Conservation (phyloP, 2,888 invertebrate species). For the Sipha maydis region DNA sequence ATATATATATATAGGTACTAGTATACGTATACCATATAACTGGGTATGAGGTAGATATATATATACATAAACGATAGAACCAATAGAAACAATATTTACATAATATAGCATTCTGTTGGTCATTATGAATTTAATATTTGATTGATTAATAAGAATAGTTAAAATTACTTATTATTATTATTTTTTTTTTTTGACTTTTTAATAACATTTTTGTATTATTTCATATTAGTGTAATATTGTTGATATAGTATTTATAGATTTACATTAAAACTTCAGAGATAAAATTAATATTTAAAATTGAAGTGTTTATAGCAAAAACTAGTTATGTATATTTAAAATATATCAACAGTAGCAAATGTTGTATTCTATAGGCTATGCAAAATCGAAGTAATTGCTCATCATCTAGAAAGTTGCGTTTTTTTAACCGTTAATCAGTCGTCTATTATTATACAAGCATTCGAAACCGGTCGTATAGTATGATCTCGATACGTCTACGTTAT, state of each 20-base stretch:
- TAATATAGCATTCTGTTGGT: too few species aligned
- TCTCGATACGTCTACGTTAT: constrained; percentile 41
- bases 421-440: constrained; percentile 46
- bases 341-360: constrained; percentile 16
- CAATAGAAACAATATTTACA: too few species aligned
- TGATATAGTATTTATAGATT: neutral
- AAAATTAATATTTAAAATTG: neutral
- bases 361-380: constrained; percentile 15
- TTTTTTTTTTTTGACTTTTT: too few species aligned
- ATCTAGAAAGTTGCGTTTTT: constrained; percentile 48
- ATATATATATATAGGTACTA: too few species aligned
- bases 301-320: neutral
- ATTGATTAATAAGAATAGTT: too few species aligned
- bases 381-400: constrained; percentile 41
- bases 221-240: too few species aligned
- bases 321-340: neutral
- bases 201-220: too few species aligned
- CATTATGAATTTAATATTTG: too few species aligned
- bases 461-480: constrained; percentile 39
- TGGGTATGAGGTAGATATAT: too few species aligned
- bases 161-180: too few species aligned
- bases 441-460: constrained; percentile 37
- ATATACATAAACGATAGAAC: too few species aligned
- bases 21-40: too few species aligned
- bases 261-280: neutral